Conservation (phyloP, 2,113 vertebrate genomes). For the Larimichthys crocea region DNA sequence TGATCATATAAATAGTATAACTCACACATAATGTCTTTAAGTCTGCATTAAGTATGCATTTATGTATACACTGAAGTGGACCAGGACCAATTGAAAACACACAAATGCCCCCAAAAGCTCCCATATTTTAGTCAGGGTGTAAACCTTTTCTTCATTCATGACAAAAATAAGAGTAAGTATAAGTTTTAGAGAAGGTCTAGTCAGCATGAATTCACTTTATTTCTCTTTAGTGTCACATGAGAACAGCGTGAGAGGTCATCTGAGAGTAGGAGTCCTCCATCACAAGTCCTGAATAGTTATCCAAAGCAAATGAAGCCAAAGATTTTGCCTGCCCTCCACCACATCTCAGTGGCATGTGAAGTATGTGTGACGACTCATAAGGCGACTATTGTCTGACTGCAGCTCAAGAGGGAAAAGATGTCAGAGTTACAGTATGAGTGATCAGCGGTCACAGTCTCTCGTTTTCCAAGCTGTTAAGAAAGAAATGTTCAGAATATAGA, state of each 20-base stretch:
- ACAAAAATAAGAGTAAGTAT: background rate
- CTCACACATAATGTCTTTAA: background rate
- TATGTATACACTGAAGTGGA: background rate
- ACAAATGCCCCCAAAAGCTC: background rate
- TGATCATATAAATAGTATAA: background rate
- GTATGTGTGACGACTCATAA: conserved; percentile 55
- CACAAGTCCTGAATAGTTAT: conserved; percentile 23
- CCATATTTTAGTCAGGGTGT: background rate
- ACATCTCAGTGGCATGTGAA: conserved; percentile 61
- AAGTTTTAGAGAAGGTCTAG: background rate
- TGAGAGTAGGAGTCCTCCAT: conserved; percentile 35
- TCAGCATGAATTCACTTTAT: background rate
- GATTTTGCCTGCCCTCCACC: conserved; percentile 41
- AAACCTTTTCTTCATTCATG: too few relatives aligned
- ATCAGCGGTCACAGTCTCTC: background rate
- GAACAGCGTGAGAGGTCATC: conserved; percentile 34
- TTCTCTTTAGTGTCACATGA: conserved; percentile 26
- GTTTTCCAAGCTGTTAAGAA: conserved; percentile 5
- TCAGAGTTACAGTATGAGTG: conserved; percentile 40
- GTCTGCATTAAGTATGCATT: background rate
- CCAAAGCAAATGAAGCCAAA: conserved; percentile 45
- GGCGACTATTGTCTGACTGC: conserved; percentile 50
- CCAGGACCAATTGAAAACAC: background rate
- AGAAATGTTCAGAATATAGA: background rate
- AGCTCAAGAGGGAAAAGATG: conserved; percentile 31